Base-by-base conservation (phyloP, 1,140 invertebrate genomes). In the Wasmannia auropunctata region DNA sequence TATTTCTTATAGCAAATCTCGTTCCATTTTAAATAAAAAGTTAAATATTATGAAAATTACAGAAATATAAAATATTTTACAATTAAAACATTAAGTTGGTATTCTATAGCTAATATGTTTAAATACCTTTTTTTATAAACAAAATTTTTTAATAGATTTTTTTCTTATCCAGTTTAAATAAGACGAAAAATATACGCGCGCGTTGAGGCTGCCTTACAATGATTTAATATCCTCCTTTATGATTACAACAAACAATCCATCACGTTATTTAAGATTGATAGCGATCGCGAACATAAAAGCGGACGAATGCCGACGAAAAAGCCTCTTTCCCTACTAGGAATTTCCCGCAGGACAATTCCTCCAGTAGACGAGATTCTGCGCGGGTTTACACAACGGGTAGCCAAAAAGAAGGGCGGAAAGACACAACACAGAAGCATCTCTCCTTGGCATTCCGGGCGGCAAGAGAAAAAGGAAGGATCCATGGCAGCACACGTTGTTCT, bases 281-380 rank as follows among this genome's bases (percentile, higher is more conserved):
- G 76, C 14, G 62, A 87, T 22, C 28, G 69, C 40, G 83, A 65
- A 56, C 22, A 80, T 83, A 79, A 90, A 88, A 88, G 46, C 28
- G 19, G 56, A 84, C 69, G 85, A 87, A 93, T 91, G 91, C 88
- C 92, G 70, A 84, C 81, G 89, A 86, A 89, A 89, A 93, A 92
- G 91, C 91, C 92, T 93, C 91, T 92, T 89, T 83, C 87, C 69
- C 63, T 76, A 37, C 83, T 84, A 90, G 89, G 90, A 92, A 92
- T 92, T 91, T 93, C 87, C 91, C 90, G 77, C 85, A 87, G 91
- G 88, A 92, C 90, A 92, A 92, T 93, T 92, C 90, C 92, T 91
- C 88, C 89, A 87, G 87, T 87, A 88, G 81, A 88, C 86, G 87
- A 88, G 90, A 93, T 88, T 86, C 86, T 90, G 87, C 85, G 87